Evolutionary conservation across 2,888 invertebrate species (phyloP).

Genomic region (Ceriagrion tenellum): DNA sequence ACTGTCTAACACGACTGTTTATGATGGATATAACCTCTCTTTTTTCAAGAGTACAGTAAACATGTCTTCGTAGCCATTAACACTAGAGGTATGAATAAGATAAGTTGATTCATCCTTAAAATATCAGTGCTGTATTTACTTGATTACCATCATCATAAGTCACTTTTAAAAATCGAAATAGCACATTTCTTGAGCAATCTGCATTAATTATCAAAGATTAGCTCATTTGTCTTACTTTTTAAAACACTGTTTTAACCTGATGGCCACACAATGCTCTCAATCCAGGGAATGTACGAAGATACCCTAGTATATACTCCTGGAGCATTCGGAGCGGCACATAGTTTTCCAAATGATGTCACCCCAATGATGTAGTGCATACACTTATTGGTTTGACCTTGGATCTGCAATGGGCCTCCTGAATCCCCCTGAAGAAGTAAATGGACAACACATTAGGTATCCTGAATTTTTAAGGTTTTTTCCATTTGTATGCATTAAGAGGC

Average conservation of each 20-base stretch:
- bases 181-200: neutral
- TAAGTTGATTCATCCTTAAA: neutral
- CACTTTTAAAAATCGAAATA: neutral
- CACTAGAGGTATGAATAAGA: neutral
- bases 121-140: neutral
- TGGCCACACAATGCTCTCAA: constrained; percentile 82
- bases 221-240: neutral
- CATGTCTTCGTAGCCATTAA: neutral
- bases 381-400: constrained; percentile 72
- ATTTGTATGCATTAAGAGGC: too few species aligned
- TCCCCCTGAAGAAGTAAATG: constrained; percentile 82
- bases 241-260: neutral
- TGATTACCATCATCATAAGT: neutral
- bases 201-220: neutral
- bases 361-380: constrained; percentile 81
- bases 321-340: constrained; percentile 78
- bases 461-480: neutral
- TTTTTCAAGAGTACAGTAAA: neutral
- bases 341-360: constrained; percentile 80
- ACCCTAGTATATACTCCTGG: constrained; percentile 83
- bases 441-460: neutral
- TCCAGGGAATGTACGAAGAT: constrained; percentile 81
- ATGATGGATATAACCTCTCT: neutral
- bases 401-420: constrained; percentile 85
- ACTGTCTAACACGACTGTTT: neutral